Conservation (phyloP, 2,113 vertebrate genomes). For the Rhipidura dahli region DNA sequence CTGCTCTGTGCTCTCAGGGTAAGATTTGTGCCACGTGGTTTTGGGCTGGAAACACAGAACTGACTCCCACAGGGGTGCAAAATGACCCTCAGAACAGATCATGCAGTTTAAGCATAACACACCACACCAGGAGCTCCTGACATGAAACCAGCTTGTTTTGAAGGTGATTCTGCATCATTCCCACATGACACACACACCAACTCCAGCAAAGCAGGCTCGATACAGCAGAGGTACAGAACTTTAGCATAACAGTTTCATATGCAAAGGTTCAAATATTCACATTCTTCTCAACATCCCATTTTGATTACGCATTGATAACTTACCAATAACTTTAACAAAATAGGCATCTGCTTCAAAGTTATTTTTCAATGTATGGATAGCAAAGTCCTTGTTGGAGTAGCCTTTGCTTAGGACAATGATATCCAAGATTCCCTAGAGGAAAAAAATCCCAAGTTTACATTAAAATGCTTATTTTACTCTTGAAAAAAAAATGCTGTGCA, state of each 20-base stretch:
- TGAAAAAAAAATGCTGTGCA: neutral
- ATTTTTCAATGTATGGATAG: conserved; percentile 91
- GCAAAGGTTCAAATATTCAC: neutral
- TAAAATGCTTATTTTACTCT: neutral
- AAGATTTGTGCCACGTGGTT: neutral
- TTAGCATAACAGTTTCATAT: neutral
- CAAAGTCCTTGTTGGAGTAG: conserved; percentile 72
- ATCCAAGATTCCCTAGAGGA: conserved; percentile 91
- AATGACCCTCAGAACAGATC: neutral
- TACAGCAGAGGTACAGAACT: neutral
- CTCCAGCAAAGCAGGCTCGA: neutral
- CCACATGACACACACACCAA: neutral
- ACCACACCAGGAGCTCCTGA: neutral
- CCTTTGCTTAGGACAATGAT: conserved; percentile 87
- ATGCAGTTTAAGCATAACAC: neutral
- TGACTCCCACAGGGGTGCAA: neutral
- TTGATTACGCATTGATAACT: conserved; percentile 61
- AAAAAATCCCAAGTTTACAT: neutral
- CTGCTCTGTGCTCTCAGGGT: neutral
- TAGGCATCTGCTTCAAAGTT: conserved; percentile 98
- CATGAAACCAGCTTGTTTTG: neutral
- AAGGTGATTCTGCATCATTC: neutral
- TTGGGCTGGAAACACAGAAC: neutral
- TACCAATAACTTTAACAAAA: conserved; percentile 99
- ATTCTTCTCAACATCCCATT: neutral